Percentiles rank a stretch among this genome's conserved stretches.
Evolutionary conservation across 2,113 vertebrate species (phyloP).

Genomic region (Cisticola juncidis): DNA sequence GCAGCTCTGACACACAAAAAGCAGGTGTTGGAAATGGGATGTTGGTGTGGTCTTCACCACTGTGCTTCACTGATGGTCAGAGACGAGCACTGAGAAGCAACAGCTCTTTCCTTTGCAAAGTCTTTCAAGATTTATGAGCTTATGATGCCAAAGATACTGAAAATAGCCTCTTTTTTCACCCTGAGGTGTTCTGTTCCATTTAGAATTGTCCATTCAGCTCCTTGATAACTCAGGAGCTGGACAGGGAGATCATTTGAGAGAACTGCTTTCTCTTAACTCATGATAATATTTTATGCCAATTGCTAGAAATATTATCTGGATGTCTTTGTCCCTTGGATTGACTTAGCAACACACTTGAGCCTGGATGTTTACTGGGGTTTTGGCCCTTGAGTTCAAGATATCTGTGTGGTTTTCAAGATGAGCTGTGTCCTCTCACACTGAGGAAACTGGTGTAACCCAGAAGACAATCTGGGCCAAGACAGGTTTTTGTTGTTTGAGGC

Average conservation of each 20-base stretch:
- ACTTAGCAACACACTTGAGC: background rate
- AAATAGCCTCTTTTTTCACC: background rate
- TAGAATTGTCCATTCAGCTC: background rate
- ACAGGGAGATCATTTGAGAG: background rate
- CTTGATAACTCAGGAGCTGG: background rate
- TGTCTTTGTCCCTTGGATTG: background rate
- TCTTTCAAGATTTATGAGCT: background rate
- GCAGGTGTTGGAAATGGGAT: background rate
- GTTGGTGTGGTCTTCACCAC: fast-evolving
- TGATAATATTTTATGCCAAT: background rate
- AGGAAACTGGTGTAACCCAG: background rate
- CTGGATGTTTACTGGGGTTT: background rate
- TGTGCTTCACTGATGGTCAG: fast-evolving
- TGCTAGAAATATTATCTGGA: background rate
- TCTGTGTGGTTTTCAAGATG: background rate
- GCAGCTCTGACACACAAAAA: background rate
- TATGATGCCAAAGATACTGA: background rate
- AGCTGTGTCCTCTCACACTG: background rate
- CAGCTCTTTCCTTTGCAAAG: background rate
- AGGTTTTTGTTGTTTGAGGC: background rate
- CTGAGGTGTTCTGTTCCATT: background rate
- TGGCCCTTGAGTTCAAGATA: background rate
- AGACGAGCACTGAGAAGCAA: background rate
- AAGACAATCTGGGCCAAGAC: background rate
- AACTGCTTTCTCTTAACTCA: background rate